Base-by-base conservation (phyloP, 2,113 vertebrate species). In the Heteronetta atricapilla region DNA sequence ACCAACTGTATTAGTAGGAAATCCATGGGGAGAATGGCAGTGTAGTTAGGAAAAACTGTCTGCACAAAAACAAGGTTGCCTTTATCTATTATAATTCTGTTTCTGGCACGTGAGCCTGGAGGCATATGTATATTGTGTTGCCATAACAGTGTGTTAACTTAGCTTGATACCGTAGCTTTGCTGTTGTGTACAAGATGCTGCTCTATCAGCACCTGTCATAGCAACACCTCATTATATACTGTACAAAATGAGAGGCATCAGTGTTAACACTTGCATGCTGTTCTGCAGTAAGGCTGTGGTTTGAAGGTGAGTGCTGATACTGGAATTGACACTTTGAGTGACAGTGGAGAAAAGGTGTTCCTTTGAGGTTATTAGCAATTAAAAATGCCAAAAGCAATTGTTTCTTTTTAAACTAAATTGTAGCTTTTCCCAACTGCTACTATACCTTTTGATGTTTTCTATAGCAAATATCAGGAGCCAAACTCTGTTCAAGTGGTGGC, bases 111-210 rank as follows among this genome's bases (percentile, higher is more conserved):
- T 1, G 8, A n/a, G 38, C 55, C 58, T 64, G 31, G 38, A 80
- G 76, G 68, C 63, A 25, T 23, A 7, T 0, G 0, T 21, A 19
- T 66, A 4, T 44, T 52, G 55, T 10, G 11, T 10, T 29, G 44
- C 75, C 34, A 29, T 9, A 56, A 4, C 40, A 36, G 1, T 23
- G 40, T 50, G 48, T 29, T 46, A 68, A 10, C 68, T 72, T 36
- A 80, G 52, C 19, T 56, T 60, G 69, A 33, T 60, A 6, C 75
- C 31, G 52, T 1, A 3, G 46, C 56, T 62, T 34, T 8, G 63
- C 84, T 46, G 64, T 38, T 70, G 26, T 50, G 46, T 25, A 23
- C 8, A 6, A 20, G 56, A 10, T 52, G 64, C 70, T 85, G 36
- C 69, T 73, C 42, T 7, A 31, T 31, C 44, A 6, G 62, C 52